These are phyloP conservation scores for Umimayanthus kanabou DNA, from an alignment of 92 coral and sea anemone species.

Conservation along the genomic window DNA sequence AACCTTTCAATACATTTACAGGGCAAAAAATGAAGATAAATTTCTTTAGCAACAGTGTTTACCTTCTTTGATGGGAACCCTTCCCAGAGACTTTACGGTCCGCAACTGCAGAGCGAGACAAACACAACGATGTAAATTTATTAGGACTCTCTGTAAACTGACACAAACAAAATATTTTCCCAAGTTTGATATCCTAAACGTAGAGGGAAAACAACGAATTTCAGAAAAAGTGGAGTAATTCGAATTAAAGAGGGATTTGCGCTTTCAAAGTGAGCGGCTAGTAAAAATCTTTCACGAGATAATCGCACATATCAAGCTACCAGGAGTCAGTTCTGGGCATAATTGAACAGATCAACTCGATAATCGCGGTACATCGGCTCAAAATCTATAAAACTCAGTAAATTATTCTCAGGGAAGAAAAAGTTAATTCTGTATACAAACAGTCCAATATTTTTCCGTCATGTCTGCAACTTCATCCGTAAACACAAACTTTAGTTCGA, in stretches of 20 bases:
- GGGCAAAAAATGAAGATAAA: neutral
- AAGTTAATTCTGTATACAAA: neutral
- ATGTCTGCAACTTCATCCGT: neutral
- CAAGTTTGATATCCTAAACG: neutral
- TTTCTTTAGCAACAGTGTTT: neutral
- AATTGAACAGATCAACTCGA: neutral
- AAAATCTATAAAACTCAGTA: neutral
- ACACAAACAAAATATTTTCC: neutral
- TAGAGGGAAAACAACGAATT: neutral
- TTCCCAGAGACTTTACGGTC: constrained; percentile 85
- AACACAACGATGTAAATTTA: constrained; percentile 20
- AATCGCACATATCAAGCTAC: neutral
- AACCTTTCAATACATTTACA: neutral
- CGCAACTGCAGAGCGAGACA: constrained; percentile 67
- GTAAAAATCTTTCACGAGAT: neutral
- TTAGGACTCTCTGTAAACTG: neutral
- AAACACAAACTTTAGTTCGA: neutral
- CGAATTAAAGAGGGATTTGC: neutral
- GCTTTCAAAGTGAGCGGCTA: neutral
- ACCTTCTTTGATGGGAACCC: constrained; percentile 92
- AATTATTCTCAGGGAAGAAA: neutral
- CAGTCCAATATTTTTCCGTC: neutral
- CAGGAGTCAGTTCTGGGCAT: neutral
- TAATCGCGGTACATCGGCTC: neutral
- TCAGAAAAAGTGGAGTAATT: neutral